phyloP scores from a whole-genome alignment of 2,888 invertebrate genomes.

The Meganola albula region DNA sequence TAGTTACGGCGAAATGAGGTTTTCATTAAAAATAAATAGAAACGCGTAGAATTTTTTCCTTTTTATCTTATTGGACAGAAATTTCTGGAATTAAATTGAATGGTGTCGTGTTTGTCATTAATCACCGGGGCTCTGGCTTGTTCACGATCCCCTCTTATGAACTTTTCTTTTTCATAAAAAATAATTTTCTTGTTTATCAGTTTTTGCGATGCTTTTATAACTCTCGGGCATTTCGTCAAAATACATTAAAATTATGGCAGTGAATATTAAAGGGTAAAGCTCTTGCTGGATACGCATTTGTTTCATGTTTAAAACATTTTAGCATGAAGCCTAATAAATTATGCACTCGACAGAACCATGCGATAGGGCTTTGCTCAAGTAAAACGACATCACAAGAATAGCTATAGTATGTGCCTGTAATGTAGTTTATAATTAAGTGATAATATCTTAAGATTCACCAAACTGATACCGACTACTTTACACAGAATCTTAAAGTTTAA shows the following conservation, averaged over 20 bases:
- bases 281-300: constrained; percentile 3
- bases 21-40: constrained; percentile 35
- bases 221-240: constrained; percentile 6
- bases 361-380: too few species aligned
- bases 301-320: constrained; percentile 21
- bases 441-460: too few species aligned
- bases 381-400: too few species aligned
- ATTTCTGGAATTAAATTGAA: constrained; percentile 58
- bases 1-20: constrained; percentile 26
- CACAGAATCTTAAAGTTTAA: too few species aligned
- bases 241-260: neutral
- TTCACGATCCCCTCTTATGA: constrained; percentile 38
- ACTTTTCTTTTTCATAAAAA: constrained; percentile 40
- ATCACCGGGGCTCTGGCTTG: constrained; percentile 50
- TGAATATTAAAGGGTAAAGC: neutral
- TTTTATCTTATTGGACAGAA: constrained; percentile 46
- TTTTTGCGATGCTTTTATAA: constrained; percentile 16
- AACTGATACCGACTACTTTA: too few species aligned
- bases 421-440: too few species aligned
- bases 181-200: constrained; percentile 23
- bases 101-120: constrained; percentile 56
- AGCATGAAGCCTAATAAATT: constrained; percentile 19
- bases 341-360: constrained; percentile 14
- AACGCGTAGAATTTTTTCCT: constrained; percentile 33
- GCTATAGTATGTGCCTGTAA: too few species aligned